Base-by-base conservation (phyloP, 2,888 invertebrate species). In the Flexamia atlantica region DNA sequence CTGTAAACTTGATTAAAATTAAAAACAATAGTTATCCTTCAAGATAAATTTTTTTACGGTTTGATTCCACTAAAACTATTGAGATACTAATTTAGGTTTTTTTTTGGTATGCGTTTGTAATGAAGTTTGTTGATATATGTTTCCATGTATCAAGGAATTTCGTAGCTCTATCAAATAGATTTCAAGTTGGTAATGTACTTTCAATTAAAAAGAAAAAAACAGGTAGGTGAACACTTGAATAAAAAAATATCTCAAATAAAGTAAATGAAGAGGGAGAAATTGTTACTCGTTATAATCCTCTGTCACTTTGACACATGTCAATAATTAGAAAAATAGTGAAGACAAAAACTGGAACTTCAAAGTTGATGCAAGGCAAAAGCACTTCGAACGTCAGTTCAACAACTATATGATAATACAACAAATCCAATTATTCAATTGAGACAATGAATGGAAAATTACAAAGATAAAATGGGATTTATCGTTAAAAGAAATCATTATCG, bases 381-480 rank as follows among this genome's bases (percentile, higher is more conserved):
- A 53, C 53, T 53, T 46, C 10, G 53, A 53, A 53, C 23, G 53
- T 68, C 30, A 32, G 68, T 30, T 68, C 36, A 17, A 68, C 68
- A 68, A 32, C 30, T 17, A 68, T 36, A 68, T 17, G 32, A 32
- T 68, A 53, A 68, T 68, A 36, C 32, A 68, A 68, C 68, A 68
- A 36, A 68, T 72, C 72, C 23, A 72, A 40, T 72, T 53, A 53
- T 53, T 53, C 53, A 53, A 53, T 53, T 10, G 23, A 72, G 72
- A 72, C 42, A 72, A 72, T 32, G 46, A 50, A 76, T 76, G 42
- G 25, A 32, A 76, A 28, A 76, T 76, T 12, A 46, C 76, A 76
- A 76, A 76, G 76, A 76, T 76, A 25, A 30, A 46, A 76, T 14
- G 50, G 50, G 25, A 50, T 40, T 2, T 46, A 46, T 76, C 20